These are phyloP conservation scores for Cyanoramphus novaezelandiae DNA, from an alignment of 2,113 vertebrate species.

Conservation along the genomic window DNA sequence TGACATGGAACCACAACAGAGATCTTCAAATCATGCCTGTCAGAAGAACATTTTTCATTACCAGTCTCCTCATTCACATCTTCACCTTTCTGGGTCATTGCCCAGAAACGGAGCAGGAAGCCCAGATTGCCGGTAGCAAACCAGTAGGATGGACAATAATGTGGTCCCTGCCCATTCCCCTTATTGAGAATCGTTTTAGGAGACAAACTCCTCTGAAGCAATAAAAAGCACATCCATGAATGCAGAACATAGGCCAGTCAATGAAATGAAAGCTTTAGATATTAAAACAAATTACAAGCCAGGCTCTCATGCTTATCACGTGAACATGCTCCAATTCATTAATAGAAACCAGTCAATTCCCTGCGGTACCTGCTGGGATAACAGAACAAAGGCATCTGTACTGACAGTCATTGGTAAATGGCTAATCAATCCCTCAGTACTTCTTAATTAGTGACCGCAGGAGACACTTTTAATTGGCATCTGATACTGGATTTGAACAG, in stretches of 20 bases:
- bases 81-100: neutral
- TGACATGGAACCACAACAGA: fast-evolving
- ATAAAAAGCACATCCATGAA: neutral
- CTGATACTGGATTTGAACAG: constrained; percentile 29
- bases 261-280: neutral
- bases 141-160: neutral
- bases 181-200: neutral
- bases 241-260: neutral
- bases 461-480: constrained; percentile 41
- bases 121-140: neutral
- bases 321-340: neutral
- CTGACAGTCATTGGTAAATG: constrained; percentile 36
- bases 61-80: neutral
- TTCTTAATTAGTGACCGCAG: constrained; percentile 27
- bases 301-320: neutral
- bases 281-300: neutral
- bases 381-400: neutral
- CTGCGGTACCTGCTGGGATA: constrained; percentile 3
- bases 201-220: neutral
- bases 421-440: constrained; percentile 58
- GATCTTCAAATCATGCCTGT: neutral
- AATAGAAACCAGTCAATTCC: neutral
- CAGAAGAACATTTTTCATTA: neutral
- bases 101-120: neutral
- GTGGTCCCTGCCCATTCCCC: neutral